These are phyloP conservation scores for Oasisia sp. DNA, from an alignment of 2,888 invertebrate genomes.

Conservation along the genomic window DNA sequence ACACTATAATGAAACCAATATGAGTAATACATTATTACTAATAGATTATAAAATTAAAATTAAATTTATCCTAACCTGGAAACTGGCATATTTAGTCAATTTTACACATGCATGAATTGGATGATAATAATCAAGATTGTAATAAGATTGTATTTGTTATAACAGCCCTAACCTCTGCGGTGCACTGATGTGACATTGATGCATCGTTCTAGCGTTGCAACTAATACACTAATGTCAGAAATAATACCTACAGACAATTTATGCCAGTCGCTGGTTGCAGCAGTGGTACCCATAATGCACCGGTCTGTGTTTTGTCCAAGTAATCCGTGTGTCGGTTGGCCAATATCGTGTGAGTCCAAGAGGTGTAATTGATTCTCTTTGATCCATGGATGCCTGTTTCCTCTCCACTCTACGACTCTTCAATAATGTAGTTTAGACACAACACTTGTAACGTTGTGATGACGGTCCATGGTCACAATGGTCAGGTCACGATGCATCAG, in stretches of 20 bases:
- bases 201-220: neutral
- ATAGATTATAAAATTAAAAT: neutral
- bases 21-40: neutral
- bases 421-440: conserved; percentile 2
- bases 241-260: neutral
- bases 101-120: neutral
- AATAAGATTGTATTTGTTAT: neutral
- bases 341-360: neutral
- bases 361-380: neutral
- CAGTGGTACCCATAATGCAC: neutral
- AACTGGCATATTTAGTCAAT: neutral
- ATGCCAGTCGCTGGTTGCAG: neutral
- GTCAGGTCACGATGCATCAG: neutral
- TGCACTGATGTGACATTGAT: neutral
- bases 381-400: neutral
- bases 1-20: neutral
- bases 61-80: neutral
- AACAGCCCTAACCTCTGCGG: neutral
- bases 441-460: neutral
- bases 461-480: neutral
- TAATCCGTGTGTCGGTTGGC: neutral
- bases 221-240: neutral
- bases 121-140: neutral
- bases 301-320: neutral
- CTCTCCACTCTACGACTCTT: neutral